These are phyloP conservation scores for Seriola quinqueradiata DNA, from an alignment of 2,113 vertebrate species.

Conservation along the genomic window DNA sequence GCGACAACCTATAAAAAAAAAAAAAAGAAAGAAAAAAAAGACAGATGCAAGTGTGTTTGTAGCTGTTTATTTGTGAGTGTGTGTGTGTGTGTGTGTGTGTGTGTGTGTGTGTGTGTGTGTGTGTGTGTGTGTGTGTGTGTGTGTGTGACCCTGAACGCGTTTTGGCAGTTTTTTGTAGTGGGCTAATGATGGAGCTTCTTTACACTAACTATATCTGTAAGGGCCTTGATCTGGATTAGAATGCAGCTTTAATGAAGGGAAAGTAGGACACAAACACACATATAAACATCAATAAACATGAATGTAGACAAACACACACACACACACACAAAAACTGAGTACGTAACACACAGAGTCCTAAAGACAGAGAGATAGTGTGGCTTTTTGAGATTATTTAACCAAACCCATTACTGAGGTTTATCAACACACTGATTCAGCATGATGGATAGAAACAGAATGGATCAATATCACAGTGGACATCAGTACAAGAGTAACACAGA, in stretches of 20 bases:
- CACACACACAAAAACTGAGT: neutral
- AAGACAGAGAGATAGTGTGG: neutral
- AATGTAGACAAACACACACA: constrained; percentile 30
- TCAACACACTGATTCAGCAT: neutral
- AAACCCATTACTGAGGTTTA: neutral
- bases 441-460: neutral
- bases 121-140: constrained; percentile 16
- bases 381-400: neutral
- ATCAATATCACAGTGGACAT: neutral
- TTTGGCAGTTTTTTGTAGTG: constrained; percentile 79
- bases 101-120: constrained; percentile 23
- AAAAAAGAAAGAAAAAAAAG: neutral
- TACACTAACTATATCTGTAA: constrained; percentile 75
- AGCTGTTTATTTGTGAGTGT: constrained; percentile 44
- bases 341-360: neutral
- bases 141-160: constrained; percentile 71
- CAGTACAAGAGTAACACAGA: neutral
- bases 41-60: constrained; percentile 47
- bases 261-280: constrained; percentile 71
- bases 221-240: constrained; percentile 82
- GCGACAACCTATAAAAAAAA: constrained; percentile 9
- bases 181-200: constrained; percentile 82
- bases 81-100: neutral
- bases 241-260: constrained; percentile 75
- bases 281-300: constrained; percentile 50